A percentile compares a stretch with the other conserved stretches of the same genome.
phyloP scores from a whole-genome alignment of 1,140 invertebrate species.

The Lasaia peninsularis region DNA sequence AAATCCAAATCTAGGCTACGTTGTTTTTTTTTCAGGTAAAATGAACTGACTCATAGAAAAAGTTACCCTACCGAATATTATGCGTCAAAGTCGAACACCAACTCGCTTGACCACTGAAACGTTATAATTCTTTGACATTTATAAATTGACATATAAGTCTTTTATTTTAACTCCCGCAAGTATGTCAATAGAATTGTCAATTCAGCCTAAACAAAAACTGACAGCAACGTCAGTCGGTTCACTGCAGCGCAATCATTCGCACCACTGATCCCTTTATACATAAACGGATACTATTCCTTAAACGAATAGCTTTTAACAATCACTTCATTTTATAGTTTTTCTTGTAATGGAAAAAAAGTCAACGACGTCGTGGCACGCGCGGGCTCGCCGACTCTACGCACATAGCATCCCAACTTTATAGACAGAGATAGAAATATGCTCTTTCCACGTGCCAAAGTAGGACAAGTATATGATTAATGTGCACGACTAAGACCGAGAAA shows the following conservation, averaged over 20 bases:
- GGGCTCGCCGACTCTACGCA: conserved; percentile 46
- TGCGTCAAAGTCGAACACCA: too few relatives aligned
- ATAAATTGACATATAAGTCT: neutral
- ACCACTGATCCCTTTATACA: conserved; percentile 25
- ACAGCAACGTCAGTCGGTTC: neutral
- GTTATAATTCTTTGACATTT: too few relatives aligned
- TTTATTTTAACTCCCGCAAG: neutral
- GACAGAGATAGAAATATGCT: conserved; percentile 36
- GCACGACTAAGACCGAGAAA: conserved; percentile 56
- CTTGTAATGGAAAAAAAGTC: conserved; percentile 58
- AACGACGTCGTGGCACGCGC: conserved; percentile 60
- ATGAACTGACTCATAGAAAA: too few relatives aligned
- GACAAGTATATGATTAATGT: conserved; percentile 51
- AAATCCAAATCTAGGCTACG: too few relatives aligned
- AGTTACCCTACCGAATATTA: too few relatives aligned
- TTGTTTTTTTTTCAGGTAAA: too few relatives aligned
- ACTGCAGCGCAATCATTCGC: conserved; percentile 16
- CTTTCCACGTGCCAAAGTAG: conserved; percentile 23
- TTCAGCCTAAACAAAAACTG: conserved; percentile 3
- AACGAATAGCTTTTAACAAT: conserved; percentile 41
- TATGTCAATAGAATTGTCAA: conserved; percentile 2
- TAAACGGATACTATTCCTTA: conserved; percentile 40
- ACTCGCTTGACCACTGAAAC: too few relatives aligned
- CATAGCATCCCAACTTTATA: conserved; percentile 47
- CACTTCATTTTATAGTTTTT: conserved; percentile 67